Percentiles rank a stretch among this genome's conserved stretches.
Conservation (phyloP, 2,113 vertebrate species). For the Silurus meridionalis region DNA sequence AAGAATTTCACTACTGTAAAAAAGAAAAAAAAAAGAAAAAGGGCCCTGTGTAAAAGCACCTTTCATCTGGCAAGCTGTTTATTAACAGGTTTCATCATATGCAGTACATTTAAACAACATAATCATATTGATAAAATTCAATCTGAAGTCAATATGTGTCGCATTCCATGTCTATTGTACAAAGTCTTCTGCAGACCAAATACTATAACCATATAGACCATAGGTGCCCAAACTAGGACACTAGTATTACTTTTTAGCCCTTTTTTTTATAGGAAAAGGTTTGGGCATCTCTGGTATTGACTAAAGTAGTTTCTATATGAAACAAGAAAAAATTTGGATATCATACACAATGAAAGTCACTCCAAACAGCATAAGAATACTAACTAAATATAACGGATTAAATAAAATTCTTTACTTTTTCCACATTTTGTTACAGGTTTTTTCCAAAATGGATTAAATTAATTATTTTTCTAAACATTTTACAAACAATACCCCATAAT, state of each 20-base stretch:
- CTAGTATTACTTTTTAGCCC: too few relatives aligned
- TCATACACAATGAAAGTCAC: neutral
- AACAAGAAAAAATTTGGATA: neutral
- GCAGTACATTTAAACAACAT: neutral
- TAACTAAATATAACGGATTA: neutral
- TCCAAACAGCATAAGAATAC: neutral
- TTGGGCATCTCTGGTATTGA: too few relatives aligned
- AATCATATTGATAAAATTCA: neutral
- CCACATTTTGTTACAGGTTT: too few relatives aligned
- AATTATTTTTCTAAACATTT: too few relatives aligned
- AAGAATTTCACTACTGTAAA: too few relatives aligned
- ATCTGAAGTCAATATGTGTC: neutral
- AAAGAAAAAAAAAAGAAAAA: too few relatives aligned
- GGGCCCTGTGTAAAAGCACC: too few relatives aligned
- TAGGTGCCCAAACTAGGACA: neutral
- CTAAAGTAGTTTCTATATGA: neutral
- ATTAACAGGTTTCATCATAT: neutral
- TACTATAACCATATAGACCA: neutral
- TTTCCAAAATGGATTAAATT: too few relatives aligned
- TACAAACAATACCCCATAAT: too few relatives aligned
- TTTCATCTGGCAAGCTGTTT: neutral
- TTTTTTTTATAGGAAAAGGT: too few relatives aligned
- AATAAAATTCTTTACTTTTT: too few relatives aligned
- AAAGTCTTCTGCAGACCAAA: neutral
- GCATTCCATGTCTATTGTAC: too few relatives aligned